phyloP scores from a whole-genome alignment of 2,888 invertebrate species.

The Erebia epiphron region DNA sequence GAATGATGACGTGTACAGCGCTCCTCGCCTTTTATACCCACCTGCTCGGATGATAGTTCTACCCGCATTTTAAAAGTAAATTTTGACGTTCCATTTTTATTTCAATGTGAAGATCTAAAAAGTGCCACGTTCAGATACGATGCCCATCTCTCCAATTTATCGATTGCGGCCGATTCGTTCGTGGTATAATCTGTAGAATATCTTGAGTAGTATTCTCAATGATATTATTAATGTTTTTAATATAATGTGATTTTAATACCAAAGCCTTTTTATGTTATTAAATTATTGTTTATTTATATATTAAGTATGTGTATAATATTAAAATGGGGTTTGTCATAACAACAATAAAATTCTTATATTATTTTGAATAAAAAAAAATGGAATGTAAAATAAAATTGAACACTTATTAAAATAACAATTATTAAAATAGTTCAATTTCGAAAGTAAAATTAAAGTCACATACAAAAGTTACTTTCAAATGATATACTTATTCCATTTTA shows the following conservation, averaged over 20 bases:
- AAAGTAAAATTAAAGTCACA: too few species aligned
- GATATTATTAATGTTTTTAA: neutral
- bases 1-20: slow-evolving; percentile 43
- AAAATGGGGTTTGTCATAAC: too few species aligned
- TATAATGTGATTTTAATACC: neutral
- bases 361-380: too few species aligned
- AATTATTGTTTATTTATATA: too few species aligned
- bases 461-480: too few species aligned
- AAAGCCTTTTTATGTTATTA: slow-evolving; percentile 1
- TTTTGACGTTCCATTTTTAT: slow-evolving; percentile 30
- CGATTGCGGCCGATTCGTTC: neutral
- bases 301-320: too few species aligned
- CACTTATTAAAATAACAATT: too few species aligned
- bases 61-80: slow-evolving; percentile 26
- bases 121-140: too few species aligned
- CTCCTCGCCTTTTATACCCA: slow-evolving; percentile 55
- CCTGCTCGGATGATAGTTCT: slow-evolving; percentile 46
- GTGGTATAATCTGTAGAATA: neutral
- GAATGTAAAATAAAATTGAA: too few species aligned
- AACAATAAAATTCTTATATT: too few species aligned
- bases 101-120: neutral
- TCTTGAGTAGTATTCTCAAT: neutral
- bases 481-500: too few species aligned
- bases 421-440: too few species aligned
- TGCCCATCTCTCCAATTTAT: neutral